Evolutionary conservation across 2,888 invertebrate species (phyloP), one percentile per base, ranked within the genome.

Genomic region (Seira ritae): DNA sequence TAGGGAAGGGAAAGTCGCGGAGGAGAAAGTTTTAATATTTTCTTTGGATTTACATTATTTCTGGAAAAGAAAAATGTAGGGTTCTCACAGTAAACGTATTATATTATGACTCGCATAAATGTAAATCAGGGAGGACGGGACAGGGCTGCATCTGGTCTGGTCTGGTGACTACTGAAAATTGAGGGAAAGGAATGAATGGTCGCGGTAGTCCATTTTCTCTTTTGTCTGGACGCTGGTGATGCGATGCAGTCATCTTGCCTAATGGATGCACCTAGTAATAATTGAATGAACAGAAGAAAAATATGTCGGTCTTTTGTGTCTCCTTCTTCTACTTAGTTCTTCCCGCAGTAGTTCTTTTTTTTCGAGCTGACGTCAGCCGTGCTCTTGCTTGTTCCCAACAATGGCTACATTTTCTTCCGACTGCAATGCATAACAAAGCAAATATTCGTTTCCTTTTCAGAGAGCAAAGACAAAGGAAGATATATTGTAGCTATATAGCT

Each of bases 61-160:
- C 3, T 3, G 50, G 17, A 50, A n/a, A n/a, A 42, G 42, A 42
- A 42, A 50, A 31, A 31, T 31, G 50, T 50, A 12, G 50, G 3
- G 15, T 50, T 50, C 17, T n/a, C 3, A 80, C 72, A 74, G 31
- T 31, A 69, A 74, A 60, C 65, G 68, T 70, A 80, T 74, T 80
- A 80, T 74, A 76, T 72, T 70, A 82, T 73, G 76, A 73, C 82
- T 72, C 68, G 72, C 82, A 82, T 82, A 77, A 82, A 82, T 82
- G 82, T 82, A 82, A 82, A 82, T 82, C 82, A 82, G 66, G 23
- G n/a, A n/a, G n/a, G n/a, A n/a, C n/a, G n/a, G 31, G 31, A 31
- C 31, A 31, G 22, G 70, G 72, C 72, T 82, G 82, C 72, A 76
- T 82, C 82, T 82, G 77, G 76, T 12, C n/a, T n/a, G n/a, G n/a